phyloP scores from a whole-genome alignment of 2,113 vertebrate genomes.

The Dromas ardeola region DNA sequence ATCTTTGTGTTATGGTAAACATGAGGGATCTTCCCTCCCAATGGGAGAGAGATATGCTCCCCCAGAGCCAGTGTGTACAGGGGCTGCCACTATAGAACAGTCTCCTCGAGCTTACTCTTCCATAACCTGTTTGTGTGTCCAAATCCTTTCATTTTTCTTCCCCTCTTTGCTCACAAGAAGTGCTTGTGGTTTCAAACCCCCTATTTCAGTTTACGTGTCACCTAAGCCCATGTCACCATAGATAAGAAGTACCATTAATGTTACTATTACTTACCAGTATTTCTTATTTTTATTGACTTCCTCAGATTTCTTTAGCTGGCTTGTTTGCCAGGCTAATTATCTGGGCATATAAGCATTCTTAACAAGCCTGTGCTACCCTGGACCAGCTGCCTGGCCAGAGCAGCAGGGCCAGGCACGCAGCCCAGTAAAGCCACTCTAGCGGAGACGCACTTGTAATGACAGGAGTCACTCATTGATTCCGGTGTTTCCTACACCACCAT shows the following conservation, averaged over 20 bases:
- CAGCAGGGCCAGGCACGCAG: background rate
- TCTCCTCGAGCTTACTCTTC: background rate
- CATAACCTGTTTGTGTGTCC: background rate
- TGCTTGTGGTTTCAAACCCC: background rate
- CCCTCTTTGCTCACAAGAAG: background rate
- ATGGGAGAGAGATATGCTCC: background rate
- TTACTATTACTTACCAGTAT: background rate
- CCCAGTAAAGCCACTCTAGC: background rate
- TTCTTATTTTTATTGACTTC: background rate
- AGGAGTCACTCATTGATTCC: background rate
- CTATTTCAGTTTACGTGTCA: background rate
- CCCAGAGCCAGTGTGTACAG: fast-evolving
- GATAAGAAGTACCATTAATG: background rate
- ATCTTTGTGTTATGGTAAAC: background rate
- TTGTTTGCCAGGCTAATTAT: background rate
- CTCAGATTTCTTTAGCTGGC: background rate
- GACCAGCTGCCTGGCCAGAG: background rate
- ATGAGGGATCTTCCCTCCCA: background rate
- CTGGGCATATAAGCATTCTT: background rate
- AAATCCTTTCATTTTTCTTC: background rate
- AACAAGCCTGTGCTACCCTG: background rate
- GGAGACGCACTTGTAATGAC: fast-evolving
- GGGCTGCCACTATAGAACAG: background rate
- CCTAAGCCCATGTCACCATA: background rate
- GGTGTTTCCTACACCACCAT: background rate